Evolutionary conservation across 2,113 vertebrate genomes (phyloP), one percentile per base, ranked within the genome.

Genomic region (Regulus satrapa): DNA sequence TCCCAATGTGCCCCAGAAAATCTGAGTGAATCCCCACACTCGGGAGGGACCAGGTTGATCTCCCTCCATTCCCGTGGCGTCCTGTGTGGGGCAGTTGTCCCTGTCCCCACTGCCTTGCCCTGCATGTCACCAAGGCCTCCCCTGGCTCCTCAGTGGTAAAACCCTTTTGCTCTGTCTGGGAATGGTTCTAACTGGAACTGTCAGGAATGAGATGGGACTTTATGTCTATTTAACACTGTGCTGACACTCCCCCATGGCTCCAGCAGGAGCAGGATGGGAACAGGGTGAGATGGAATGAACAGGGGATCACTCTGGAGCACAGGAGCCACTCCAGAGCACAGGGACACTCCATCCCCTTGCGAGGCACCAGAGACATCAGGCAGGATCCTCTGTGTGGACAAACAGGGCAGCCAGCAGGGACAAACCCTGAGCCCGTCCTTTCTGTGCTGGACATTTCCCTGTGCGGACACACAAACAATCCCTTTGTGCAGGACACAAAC

Each of bases 401-500:
- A 92, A 80, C 80, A 49, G 38, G 4, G 56, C 28, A 5, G 58
- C 1, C 46, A 28, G 45, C 18, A 29, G 55, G n/a, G 73, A 87
- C 73, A 62, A 54, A 54, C 64, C 20, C 56, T 5, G 12, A 12
- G 26, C 45, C 43, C 1, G 6, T 80, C 36, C 91, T 66, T 72
- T 92, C 86, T 89, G 61, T 68, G 21, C 92, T 23, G 91, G 91
- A 77, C 74, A 34, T 80, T 83, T 93, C 81, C 64, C 72, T 59
- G 69, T 82, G 43, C 49, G 0, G 55, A 29, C 87, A 49, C 52
- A 97, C 72, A 96, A 96, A 94, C 87, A 80, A 48, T 59, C 75
- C 91, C 82, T 96, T 96, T 97, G 97, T 97, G 77, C 1, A 34
- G 5, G 89, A 51, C 14, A 86, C 40, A 97, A 97, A 97, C 96